Evolutionary conservation across 1,140 invertebrate genomes (phyloP).

Genomic region (Aphis gossypii): DNA sequence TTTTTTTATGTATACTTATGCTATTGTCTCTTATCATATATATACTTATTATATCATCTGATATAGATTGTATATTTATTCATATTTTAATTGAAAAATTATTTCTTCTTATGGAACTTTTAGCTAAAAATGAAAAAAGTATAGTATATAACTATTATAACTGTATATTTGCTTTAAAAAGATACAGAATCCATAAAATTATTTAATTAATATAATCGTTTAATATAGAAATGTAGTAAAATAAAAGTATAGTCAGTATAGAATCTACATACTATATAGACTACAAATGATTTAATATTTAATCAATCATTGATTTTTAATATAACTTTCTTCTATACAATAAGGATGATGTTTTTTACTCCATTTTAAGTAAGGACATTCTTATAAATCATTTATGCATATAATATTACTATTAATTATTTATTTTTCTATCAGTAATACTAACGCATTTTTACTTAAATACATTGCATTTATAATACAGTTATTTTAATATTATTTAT

Average conservation of each 20-base stretch:
- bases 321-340: neutral
- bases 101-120: neutral
- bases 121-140: neutral
- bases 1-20: too few relatives aligned
- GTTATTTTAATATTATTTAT: too few relatives aligned
- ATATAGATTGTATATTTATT: too few relatives aligned
- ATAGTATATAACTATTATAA: neutral
- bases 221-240: neutral
- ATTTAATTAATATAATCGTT: neutral
- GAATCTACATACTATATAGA: neutral
- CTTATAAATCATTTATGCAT: too few relatives aligned
- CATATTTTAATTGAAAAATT: too few relatives aligned
- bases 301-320: neutral
- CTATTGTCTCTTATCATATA: too few relatives aligned
- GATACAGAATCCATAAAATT: neutral
- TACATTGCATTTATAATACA: too few relatives aligned
- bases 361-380: too few relatives aligned
- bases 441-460: too few relatives aligned
- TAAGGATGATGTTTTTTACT: neutral
- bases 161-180: neutral
- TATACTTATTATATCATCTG: too few relatives aligned
- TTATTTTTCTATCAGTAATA: too few relatives aligned
- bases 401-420: too few relatives aligned
- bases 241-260: neutral
- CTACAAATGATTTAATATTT: neutral